phyloP scores from a whole-genome alignment of 2,888 invertebrate genomes.

The Abrostola triplasia region DNA sequence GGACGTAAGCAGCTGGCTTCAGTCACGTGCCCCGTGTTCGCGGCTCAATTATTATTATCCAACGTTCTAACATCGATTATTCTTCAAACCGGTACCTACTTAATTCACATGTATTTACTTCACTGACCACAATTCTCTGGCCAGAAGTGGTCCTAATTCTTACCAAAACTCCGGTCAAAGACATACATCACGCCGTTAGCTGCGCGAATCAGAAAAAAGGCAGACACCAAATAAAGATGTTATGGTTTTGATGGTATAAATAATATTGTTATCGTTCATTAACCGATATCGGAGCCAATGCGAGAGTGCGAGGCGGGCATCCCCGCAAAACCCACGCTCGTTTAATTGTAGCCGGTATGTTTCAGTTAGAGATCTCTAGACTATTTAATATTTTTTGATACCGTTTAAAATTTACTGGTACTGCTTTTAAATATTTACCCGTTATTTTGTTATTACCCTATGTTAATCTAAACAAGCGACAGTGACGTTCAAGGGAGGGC shows the following conservation, averaged over 20 bases:
- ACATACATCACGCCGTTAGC: too few species aligned
- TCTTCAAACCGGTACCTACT: slow-evolving; percentile 3
- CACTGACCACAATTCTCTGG: too few species aligned
- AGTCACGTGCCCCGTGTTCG: slow-evolving; percentile 52
- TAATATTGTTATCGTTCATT: not conserved
- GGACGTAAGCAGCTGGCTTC: slow-evolving; percentile 41
- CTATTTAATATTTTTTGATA: too few species aligned
- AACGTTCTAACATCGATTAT: not conserved
- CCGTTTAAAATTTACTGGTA: too few species aligned
- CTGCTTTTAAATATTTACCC: too few species aligned
- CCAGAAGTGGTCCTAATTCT: too few species aligned
- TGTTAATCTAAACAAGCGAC: too few species aligned
- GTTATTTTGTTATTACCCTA: too few species aligned
- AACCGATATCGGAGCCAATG: not conserved
- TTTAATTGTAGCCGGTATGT: not conserved
- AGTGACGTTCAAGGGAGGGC: too few species aligned
- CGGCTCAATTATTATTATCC: slow-evolving; percentile 50
- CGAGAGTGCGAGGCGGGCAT: not conserved
- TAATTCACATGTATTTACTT: not conserved
- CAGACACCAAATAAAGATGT: not conserved
- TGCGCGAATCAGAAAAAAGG: too few species aligned
- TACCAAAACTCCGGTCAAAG: too few species aligned
- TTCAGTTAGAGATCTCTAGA: too few species aligned
- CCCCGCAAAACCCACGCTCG: not conserved
- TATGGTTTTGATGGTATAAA: not conserved